Percentiles rank a stretch among this genome's conserved stretches.
Evolutionary conservation across 2,113 vertebrate species (phyloP).

Genomic region (Dasyurus viverrinus): DNA sequence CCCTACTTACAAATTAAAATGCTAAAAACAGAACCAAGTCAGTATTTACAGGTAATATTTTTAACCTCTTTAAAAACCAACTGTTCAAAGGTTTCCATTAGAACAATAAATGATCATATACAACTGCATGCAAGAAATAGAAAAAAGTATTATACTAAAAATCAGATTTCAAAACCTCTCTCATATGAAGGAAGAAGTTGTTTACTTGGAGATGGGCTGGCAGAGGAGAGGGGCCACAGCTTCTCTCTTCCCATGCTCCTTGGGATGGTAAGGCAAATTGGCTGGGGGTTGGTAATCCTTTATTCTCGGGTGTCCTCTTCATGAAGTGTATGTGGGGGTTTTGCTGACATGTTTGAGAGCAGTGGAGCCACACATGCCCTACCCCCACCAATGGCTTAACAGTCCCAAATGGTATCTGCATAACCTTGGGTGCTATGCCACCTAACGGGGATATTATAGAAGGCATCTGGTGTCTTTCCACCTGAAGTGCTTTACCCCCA

Average conservation of each 20-base stretch:
- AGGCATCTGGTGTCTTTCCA: slow-evolving; percentile 71
- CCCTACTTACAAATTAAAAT: slow-evolving; percentile 80
- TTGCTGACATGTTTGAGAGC: not conserved
- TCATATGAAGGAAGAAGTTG: slow-evolving; percentile 54
- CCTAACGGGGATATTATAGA: slow-evolving; percentile 53
- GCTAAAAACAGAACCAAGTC: slow-evolving; percentile 79
- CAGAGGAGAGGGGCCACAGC: slow-evolving; percentile 1
- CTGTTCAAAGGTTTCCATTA: slow-evolving; percentile 42
- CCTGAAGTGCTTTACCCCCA: slow-evolving; percentile 55
- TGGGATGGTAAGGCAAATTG: slow-evolving; percentile 64
- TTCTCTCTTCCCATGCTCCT: not conserved
- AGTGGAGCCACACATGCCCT: not conserved
- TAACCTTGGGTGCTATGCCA: slow-evolving; percentile 29
- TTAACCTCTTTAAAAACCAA: slow-evolving; percentile 55
- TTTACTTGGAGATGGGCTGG: not conserved
- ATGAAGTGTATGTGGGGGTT: not conserved
- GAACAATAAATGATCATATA: slow-evolving; percentile 56
- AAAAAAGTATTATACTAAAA: slow-evolving; percentile 51
- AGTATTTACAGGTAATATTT: slow-evolving; percentile 84
- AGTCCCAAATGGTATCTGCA: slow-evolving; percentile 31
- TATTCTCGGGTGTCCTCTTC: slow-evolving; percentile 26
- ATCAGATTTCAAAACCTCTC: slow-evolving; percentile 43
- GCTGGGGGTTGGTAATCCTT: not conserved
- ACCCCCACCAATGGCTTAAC: not conserved
- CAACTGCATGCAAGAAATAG: slow-evolving; percentile 65